These are phyloP conservation scores for Vandiemenella viatica DNA, from an alignment of 2,888 invertebrate species.

Conservation along the genomic window DNA sequence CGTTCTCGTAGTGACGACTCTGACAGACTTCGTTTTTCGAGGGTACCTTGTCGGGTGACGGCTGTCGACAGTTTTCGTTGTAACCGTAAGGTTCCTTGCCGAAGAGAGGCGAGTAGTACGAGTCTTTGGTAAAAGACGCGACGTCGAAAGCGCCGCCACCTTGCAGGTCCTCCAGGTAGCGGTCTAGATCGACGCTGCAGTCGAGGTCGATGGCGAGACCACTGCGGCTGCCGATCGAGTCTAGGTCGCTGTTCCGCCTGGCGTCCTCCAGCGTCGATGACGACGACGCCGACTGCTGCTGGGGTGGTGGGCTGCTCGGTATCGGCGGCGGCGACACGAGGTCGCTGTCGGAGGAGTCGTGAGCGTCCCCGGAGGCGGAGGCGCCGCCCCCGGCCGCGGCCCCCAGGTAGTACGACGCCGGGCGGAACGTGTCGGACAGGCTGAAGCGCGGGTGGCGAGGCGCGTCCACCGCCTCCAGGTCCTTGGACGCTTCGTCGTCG, in stretches of 20 bases:
- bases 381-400: constrained; percentile 51
- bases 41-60: no score
- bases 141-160: constrained; percentile 33
- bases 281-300: constrained; percentile 49
- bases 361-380: constrained; percentile 37
- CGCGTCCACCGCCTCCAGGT: constrained; percentile 47
- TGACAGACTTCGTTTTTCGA: no score
- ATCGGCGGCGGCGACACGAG: constrained; percentile 63
- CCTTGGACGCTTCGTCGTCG: constrained; percentile 68
- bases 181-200: constrained; percentile 46
- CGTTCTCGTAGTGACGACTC: constrained; percentile 20
- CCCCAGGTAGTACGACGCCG: constrained; percentile 73
- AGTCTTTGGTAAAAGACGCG: constrained; percentile 24
- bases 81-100: no score
- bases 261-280: constrained; percentile 26
- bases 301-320: constrained; percentile 57
- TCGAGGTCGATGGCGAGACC: constrained; percentile 18
- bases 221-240: constrained; percentile 20
- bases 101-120: not conserved
- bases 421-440: constrained; percentile 73
- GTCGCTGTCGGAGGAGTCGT: constrained; percentile 71
- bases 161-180: constrained; percentile 49
- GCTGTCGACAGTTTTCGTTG: no score
- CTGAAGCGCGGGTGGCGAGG: constrained; percentile 65
- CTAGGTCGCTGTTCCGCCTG: constrained; percentile 34